Evolutionary conservation across 92 coral and sea anemone genomes (phyloP), one percentile per base, ranked within the genome.

Genomic region (Porites divaricata): DNA sequence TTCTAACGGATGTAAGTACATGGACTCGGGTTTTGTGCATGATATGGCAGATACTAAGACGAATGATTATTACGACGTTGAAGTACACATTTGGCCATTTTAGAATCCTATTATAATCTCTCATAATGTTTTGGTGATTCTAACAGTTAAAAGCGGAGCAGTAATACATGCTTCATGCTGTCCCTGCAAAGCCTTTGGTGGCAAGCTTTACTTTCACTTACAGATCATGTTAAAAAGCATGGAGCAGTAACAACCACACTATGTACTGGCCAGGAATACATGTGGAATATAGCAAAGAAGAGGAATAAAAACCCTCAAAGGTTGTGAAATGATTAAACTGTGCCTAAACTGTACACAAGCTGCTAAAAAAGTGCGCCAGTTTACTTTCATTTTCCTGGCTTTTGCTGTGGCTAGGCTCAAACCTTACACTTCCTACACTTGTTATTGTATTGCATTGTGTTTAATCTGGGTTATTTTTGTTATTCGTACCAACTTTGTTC

Each of bases 231-330:
- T 45, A 51, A 23, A 19, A 23, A 63, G 15, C 78, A 78, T 23
- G 89, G 89, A 6, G 17, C 26, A 1, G 84, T 8, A 15, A 63
- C 24, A 15, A 51, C 86, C 51, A 74, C 62, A 21, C 89, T 89
- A 1, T 89, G 89, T 45, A 84, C 88, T 24, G 72, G 86, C 72
- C 70, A 89, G 58, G 82, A 84, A 65, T 89, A 86, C 65, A 5
- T 67, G 5, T 84, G 89, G 92, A 78, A 89, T 67, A 89, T 84
- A 59, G 92, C 89, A 35, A 62, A 79, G 53, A 89, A 89, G 75
- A 75, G 76, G 24, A 22, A 79, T 75, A 84, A 84, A 67, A 65
- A 84, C 50, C 83, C 92, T 13, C 48, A 74, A 85, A 89, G 89
- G 79, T 70, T 85, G 24, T 78, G 86, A 9, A 53, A 82, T 70